Evolutionary conservation across 2,113 vertebrate genomes (phyloP).

Genomic region (Craseonycteris thonglongyai): DNA sequence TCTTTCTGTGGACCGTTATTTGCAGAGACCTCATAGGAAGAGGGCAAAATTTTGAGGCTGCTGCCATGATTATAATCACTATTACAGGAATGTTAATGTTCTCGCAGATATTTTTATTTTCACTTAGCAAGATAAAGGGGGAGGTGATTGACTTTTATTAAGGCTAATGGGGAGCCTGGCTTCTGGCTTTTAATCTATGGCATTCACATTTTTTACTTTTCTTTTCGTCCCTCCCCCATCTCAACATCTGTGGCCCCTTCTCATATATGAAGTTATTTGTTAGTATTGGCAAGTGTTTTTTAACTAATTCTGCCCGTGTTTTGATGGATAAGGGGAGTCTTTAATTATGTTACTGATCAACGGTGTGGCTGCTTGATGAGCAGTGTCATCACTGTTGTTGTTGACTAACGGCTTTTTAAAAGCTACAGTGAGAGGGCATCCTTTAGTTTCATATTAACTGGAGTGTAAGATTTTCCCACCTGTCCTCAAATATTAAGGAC

Average conservation of each 20-base stretch:
- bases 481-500: neutral
- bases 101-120: conserved; percentile 44
- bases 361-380: neutral
- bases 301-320: neutral
- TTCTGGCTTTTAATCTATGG: neutral
- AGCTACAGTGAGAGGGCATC: neutral
- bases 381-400: neutral
- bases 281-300: neutral
- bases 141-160: neutral
- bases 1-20: conserved; percentile 33
- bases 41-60: neutral
- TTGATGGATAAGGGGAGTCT: neutral
- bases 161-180: neutral
- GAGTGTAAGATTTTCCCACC: too few species aligned
- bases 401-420: neutral
- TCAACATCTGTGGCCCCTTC: neutral
- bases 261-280: neutral
- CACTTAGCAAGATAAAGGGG: neutral
- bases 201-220: neutral
- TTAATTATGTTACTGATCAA: neutral
- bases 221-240: neutral
- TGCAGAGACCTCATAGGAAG: conserved; percentile 23
- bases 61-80: neutral
- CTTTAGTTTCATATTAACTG: neutral
- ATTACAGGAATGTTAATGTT: neutral